Evolutionary conservation across 2,888 invertebrate species (phyloP), one percentile per base, ranked within the genome.

Genomic region (Melinaea marsaeus): DNA sequence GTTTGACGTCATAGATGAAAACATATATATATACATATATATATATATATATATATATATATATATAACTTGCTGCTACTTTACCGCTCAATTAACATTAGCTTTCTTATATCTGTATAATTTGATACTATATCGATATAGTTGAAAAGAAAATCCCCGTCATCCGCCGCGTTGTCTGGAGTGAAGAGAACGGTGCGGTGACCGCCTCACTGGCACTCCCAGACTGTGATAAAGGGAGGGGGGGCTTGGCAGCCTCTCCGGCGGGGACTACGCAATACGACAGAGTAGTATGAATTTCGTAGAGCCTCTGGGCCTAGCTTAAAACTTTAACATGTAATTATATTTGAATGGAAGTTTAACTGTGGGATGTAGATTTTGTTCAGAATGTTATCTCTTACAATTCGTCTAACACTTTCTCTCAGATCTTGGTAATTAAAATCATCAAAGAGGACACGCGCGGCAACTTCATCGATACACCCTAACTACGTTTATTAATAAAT

Each of bases 151-250:
- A 71, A 62, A 65, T 60, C 75, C 74, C 67, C 68, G 60, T 60
- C 58, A 58, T 58, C 62, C 71, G 80, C 65, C 85, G 70, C 77
- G 74, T 75, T 74, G 84, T 84, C 81, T 81, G 75, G 76, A 68
- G 59, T 63, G 64, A 69, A 74, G 72, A 68, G 79, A 78, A 78
- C 79, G 84, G 85, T 79, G 80, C 84, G 81, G 73, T 84, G 85
- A 86, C 85, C 86, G 73, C 74, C 71, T 75, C 74, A 72, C 65
- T 33, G 57, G 60, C 56, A 61, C 66, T 66, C 69, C 67, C 67
- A 60, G 51, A 51, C 51, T 32, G 42, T 42, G 22, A 63, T 58
- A 60, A 62, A 60, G 60, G 61, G 57, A 59, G 65, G 62, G 61
- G 59, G 63, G 51, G 67, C 63, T 68, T 67, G 69, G 71, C 79